Percentiles rank a stretch among this genome's conserved stretches.
Conservation (phyloP, 2,888 invertebrate genomes). For the Eupithecia vulgata region DNA sequence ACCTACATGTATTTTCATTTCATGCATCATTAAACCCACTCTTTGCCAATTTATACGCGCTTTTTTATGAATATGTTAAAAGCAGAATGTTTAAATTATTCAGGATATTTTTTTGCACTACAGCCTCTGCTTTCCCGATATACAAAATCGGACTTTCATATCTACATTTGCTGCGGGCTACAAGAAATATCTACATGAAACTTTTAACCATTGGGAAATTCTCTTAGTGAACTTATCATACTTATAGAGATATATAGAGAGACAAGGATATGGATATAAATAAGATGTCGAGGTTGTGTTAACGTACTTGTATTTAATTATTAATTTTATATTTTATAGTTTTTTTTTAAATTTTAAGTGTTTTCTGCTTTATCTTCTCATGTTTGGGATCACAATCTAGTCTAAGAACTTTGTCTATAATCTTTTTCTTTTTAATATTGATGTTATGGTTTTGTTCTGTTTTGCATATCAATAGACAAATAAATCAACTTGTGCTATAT, state of each 20-base stretch:
- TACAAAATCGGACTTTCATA: not conserved
- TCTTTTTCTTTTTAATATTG: no score
- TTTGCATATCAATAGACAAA: no score
- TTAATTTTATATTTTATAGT: no score
- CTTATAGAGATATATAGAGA: no score
- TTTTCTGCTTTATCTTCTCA: no score
- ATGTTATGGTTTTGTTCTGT: no score
- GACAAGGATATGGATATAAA: no score
- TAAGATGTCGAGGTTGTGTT: no score
- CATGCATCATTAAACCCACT: constrained; percentile 5
- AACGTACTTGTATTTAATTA: no score
- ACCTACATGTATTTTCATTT: not conserved
- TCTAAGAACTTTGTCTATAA: no score
- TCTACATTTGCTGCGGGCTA: not conserved
- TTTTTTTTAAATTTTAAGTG: no score
- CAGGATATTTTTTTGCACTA: constrained; percentile 10
- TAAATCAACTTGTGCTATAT: not conserved
- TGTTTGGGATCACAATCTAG: no score
- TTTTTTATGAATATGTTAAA: constrained; percentile 11
- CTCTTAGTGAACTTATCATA: not conserved
- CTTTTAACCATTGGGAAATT: not conserved
- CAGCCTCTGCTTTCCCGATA: not conserved
- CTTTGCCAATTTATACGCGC: constrained; percentile 5
- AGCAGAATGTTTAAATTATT: constrained; percentile 3
- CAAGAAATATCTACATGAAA: not conserved